A percentile compares a stretch with the other conserved stretches of the same genome.
These are phyloP conservation scores for Glaucopsyche alexis DNA, from an alignment of 2,888 invertebrate genomes.

Conservation along the genomic window DNA sequence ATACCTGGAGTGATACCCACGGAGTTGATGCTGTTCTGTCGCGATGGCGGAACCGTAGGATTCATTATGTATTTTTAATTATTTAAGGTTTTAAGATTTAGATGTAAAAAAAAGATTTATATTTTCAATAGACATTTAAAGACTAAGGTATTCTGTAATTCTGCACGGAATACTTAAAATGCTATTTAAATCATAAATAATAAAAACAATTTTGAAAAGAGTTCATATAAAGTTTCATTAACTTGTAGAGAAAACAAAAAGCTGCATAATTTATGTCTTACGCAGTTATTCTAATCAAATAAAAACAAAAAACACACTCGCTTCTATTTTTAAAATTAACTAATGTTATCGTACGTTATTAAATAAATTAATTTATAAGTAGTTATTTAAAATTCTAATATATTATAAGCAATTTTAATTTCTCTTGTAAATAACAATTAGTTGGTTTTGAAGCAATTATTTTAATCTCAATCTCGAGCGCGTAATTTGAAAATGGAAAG, in stretches of 20 bases:
- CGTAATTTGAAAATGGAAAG: constrained; percentile 23
- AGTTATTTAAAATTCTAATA: not conserved
- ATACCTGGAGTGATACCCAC: not conserved
- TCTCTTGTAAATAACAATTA: not conserved
- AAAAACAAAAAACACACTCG: not conserved
- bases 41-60: not conserved
- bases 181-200: too few species aligned
- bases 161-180: too few species aligned
- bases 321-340: not conserved
- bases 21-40: not conserved
- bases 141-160: too few species aligned
- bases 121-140: too few species aligned
- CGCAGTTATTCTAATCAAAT: constrained; percentile 9
- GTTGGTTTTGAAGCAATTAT: not conserved
- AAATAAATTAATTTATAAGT: constrained; percentile 4
- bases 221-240: not conserved
- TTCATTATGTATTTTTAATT: not conserved
- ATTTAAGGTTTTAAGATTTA: too few species aligned
- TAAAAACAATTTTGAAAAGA: too few species aligned
- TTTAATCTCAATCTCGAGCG: not conserved
- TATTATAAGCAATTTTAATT: not conserved
- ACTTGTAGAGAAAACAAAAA: not conserved
- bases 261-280: not conserved
- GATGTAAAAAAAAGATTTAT: too few species aligned
- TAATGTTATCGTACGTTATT: constrained; percentile 10